Conservation (phyloP, 2,113 vertebrate genomes). For the Macroglossus sobrinus region DNA sequence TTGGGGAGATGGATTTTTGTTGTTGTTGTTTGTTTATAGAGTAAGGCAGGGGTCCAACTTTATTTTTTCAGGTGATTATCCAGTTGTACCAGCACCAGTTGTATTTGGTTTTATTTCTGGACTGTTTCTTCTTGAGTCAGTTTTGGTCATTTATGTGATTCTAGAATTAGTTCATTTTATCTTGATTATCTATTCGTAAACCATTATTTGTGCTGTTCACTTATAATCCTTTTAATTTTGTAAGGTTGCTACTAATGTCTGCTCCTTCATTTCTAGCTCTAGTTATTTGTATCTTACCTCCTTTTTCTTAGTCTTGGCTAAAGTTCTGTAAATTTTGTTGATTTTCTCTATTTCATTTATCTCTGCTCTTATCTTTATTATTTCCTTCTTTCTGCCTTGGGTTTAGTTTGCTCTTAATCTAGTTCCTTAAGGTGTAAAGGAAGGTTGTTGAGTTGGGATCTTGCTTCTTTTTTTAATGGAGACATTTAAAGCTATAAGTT, state of each 20-base stretch:
- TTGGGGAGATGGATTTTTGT: too few relatives aligned
- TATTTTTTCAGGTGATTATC: neutral
- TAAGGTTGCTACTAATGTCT: neutral
- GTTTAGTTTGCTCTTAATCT: neutral
- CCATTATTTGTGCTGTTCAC: neutral
- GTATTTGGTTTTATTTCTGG: neutral
- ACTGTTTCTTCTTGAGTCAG: neutral
- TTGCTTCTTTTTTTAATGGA: neutral
- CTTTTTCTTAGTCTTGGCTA: neutral
- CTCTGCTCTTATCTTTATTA: neutral
- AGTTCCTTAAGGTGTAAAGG: neutral
- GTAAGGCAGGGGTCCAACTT: neutral
- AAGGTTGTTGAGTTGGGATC: neutral
- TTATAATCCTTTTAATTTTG: neutral
- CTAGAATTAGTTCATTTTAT: neutral
- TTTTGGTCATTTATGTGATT: constrained; percentile 7
- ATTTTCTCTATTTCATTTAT: neutral
- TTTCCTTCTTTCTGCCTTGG: neutral
- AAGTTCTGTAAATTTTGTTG: neutral
- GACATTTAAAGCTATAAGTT: neutral
- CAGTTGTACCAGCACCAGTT: neutral
- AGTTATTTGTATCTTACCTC: neutral
- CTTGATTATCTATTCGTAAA: neutral
- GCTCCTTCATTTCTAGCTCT: neutral
- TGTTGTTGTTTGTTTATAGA: neutral